Evolutionary conservation across 2,113 vertebrate genomes (phyloP).

Genomic region (Nyctereutes procyonoides): DNA sequence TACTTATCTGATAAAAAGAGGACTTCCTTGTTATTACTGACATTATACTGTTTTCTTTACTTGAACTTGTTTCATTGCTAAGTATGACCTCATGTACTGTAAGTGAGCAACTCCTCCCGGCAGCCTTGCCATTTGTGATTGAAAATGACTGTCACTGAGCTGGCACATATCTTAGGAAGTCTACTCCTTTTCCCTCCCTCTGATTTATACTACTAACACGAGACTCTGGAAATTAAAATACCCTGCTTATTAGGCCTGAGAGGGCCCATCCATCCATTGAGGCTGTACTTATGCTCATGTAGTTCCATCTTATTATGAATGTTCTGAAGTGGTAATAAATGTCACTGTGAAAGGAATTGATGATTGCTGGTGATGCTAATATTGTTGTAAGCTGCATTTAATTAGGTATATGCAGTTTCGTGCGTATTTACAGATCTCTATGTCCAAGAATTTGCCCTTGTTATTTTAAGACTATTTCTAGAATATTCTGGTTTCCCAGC

Average conservation of each 20-base stretch:
- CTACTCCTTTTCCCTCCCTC: fast-evolving
- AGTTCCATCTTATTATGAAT: neutral
- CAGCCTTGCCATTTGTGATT: neutral
- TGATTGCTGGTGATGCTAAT: neutral
- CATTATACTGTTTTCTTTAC: neutral
- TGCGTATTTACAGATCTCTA: neutral
- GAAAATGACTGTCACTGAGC: neutral
- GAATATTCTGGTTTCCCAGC: neutral
- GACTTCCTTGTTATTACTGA: neutral
- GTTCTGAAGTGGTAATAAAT: neutral
- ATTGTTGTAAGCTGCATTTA: neutral
- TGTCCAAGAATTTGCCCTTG: neutral
- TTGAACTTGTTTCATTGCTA: neutral
- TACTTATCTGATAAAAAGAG: neutral
- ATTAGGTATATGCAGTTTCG: neutral
- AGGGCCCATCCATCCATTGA: neutral
- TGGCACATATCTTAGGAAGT: neutral
- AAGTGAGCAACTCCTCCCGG: neutral
- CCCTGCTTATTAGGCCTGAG: neutral
- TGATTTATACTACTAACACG: neutral
- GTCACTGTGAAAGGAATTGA: neutral
- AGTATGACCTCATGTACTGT: neutral
- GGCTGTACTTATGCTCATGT: neutral
- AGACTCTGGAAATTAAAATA: neutral
- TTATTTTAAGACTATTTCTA: conserved; percentile 44